Evolutionary conservation across 1,140 invertebrate genomes (phyloP), one percentile per base, ranked within the genome.

Genomic region (Tetramorium parvispinum): DNA sequence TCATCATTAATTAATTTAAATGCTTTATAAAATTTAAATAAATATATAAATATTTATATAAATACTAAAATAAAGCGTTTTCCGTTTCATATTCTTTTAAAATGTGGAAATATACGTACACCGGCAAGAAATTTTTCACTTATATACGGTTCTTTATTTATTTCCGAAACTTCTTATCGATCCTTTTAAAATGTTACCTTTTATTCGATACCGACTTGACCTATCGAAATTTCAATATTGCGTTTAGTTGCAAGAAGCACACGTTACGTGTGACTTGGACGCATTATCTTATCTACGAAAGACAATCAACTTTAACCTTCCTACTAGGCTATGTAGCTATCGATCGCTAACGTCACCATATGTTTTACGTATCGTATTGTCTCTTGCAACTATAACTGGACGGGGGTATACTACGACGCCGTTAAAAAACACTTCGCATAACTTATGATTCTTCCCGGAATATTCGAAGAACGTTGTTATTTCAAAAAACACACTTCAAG

Each of bases 321-420:
- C 46, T 5, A 73, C 66, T 46, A 16, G 6, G 55, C 59, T 89
- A 85, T 21, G 51, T 85, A 65, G 18, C 55, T 63, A 46, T 63
- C 32, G 87, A 71, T 85, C 76, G 79, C 81, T 77, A 53, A 88
- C 61, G 75, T 53, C 77, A 59, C 59, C 76, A 70, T 61, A 59
- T 49, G 59, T 63, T 85, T 75, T 82, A 83, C 81, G 55, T 87
- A 85, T 85, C 46, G 57, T 18, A 87, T 95, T 92, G 66, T 94
- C 93, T 55, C 76, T 87, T 92, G 93, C 92, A 51, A 4, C 32
- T 93, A 91, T 65, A 93, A 53, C 51, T 91, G 87, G 24, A 43
- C 24, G 11, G 10, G 11, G 32, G 18, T 46, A 5, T 81, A 49
- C 18, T 27, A n/a, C 24, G 43, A 40, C 27, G 59, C 18, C 53